Evolutionary conservation across 2,888 invertebrate genomes (phyloP).

Genomic region (Myopa testacea): DNA sequence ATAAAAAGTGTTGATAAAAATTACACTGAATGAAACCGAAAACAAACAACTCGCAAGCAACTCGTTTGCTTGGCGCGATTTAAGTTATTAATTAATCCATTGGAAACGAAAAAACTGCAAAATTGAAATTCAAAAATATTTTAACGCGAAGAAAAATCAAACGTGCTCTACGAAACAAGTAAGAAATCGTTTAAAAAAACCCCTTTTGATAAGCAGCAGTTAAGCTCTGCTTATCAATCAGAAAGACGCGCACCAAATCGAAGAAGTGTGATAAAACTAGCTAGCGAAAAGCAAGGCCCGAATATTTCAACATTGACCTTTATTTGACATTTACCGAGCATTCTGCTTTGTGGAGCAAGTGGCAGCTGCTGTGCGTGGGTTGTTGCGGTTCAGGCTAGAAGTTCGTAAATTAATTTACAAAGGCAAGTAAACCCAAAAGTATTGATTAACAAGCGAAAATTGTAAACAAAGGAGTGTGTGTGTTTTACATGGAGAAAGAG

Average conservation of each 20-base stretch:
- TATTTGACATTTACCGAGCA: constrained; percentile 66
- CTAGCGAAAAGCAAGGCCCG: constrained; percentile 11
- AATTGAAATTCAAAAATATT: not conserved
- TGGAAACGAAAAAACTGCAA: not conserved
- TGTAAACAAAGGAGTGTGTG: too few species aligned
- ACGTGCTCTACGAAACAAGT: not conserved
- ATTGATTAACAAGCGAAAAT: not conserved
- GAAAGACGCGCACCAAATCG: not conserved
- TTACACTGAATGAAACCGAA: not conserved
- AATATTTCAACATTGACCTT: constrained; percentile 63
- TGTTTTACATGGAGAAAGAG: too few species aligned
- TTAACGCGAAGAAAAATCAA: not conserved
- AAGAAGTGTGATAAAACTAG: constrained; percentile 28
- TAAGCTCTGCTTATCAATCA: not conserved
- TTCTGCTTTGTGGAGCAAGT: constrained; percentile 43
- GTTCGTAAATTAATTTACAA: not conserved
- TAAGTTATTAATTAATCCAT: too few species aligned
- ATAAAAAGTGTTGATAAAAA: constrained; percentile 1
- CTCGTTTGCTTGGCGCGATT: not conserved
- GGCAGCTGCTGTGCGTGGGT: not conserved
- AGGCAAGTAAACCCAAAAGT: not conserved
- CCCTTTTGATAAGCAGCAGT: not conserved
- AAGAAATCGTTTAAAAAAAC: not conserved
- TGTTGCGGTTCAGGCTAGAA: not conserved
- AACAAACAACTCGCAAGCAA: not conserved